Conservation (phyloP, 2,113 vertebrate genomes). For the Chamaea fasciata region DNA sequence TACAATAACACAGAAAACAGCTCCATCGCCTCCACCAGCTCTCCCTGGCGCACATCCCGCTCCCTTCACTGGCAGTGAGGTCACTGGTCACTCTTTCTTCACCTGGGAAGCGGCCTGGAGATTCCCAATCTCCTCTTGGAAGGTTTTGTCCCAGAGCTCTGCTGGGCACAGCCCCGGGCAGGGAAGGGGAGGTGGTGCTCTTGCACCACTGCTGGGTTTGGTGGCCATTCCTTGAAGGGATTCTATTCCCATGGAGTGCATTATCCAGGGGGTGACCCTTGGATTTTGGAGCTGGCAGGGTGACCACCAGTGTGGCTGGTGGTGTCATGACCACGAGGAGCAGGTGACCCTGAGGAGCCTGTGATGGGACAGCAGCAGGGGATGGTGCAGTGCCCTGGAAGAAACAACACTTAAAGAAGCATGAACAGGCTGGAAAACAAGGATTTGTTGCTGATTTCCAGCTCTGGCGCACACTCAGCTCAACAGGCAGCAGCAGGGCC, state of each 20-base stretch:
- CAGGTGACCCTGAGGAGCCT: no score
- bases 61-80: not conserved
- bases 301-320: not conserved
- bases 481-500: not conserved
- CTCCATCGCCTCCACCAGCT: not conserved
- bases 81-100: not conserved
- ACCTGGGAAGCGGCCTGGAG: not conserved
- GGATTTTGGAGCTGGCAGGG: not conserved
- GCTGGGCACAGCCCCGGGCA: accelerated
- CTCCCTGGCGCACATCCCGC: not conserved
- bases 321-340: not conserved
- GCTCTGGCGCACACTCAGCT: not conserved
- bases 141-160: not conserved
- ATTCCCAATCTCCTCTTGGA: not conserved
- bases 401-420: accelerated
- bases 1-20: not conserved
- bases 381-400: not conserved
- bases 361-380: not conserved
- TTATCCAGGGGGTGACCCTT: not conserved
- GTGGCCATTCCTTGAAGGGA: accelerated
- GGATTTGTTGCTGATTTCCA: not conserved
- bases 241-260: accelerated
- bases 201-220: not conserved
- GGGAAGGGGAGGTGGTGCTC: accelerated
- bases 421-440: not conserved